phyloP scores from a whole-genome alignment of 37 sponge, comb jelly and placozoan genomes.

The Diacarnus erythraeanus region DNA sequence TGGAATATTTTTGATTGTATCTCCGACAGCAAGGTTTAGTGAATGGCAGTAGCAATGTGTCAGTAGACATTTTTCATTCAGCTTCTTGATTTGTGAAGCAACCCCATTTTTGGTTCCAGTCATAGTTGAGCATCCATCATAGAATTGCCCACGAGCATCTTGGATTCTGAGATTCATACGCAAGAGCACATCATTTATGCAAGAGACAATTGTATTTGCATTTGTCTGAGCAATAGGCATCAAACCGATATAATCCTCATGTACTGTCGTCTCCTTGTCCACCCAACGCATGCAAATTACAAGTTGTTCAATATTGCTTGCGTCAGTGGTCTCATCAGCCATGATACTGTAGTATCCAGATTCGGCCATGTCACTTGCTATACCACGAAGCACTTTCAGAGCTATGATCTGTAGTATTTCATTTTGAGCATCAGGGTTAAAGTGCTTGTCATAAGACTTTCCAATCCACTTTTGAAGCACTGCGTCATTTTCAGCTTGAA shows the following conservation, averaged over 20 bases:
- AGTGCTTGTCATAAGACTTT: slow-evolving; percentile 8
- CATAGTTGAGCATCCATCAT: slow-evolving; percentile 70
- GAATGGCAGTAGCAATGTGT: slow-evolving; percentile 67
- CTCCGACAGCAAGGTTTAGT: slow-evolving; percentile 50
- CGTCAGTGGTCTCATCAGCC: slow-evolving; percentile 11
- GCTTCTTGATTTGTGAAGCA: slow-evolving; percentile 35
- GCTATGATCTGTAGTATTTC: slow-evolving; percentile 12
- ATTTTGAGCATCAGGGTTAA: background rate
- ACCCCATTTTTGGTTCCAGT: slow-evolving; percentile 47
- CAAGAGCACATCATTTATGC: background rate
- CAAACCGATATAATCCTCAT: too few relatives aligned
- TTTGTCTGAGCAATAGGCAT: background rate
- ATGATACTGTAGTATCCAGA: slow-evolving; percentile 13
- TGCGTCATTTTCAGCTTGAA: background rate
- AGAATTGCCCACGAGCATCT: slow-evolving; percentile 35
- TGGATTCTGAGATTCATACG: background rate
- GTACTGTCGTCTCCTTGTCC: background rate
- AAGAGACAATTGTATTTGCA: background rate
- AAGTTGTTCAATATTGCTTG: background rate
- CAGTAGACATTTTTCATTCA: background rate
- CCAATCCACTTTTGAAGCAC: background rate
- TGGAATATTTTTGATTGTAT: slow-evolving; percentile 30
- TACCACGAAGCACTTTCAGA: slow-evolving; percentile 12
- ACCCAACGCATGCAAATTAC: background rate
- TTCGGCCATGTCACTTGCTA: slow-evolving; percentile 5